Base-by-base conservation (phyloP, 2,888 invertebrate genomes). In the Pteria penguin region DNA sequence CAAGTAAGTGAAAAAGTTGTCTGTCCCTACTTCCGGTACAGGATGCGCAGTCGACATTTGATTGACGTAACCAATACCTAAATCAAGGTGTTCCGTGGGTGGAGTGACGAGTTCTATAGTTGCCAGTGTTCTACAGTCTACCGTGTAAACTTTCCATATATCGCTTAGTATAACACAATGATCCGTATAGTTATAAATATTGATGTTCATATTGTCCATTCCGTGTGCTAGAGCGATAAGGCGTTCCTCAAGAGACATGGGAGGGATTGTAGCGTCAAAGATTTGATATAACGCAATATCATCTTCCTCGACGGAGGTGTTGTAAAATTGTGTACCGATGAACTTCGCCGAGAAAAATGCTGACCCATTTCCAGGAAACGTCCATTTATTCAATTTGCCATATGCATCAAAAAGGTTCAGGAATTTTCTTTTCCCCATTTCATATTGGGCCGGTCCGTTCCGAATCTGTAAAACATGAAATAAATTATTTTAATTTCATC, bases 21-120 rank as follows among this genome's bases (percentile, higher is more conserved):
- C 62, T 1, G 85, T 87, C 5, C 86, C 85, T 8, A 78, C 69
- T 71, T 89, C 89, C 24, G 83, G 84, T n/a, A 90, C 77, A 11
- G 90, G 89, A 72, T 90, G 90, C 4, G 89, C 82, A 18, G 89
- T 83, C 1, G 89, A 87, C 52, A 89, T 76, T 0, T 85, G 55
- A 26, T 86, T 82, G 5, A 86, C 58, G 45, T 82, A 80, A 1
- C 60, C 29, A 1, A 69, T 4, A 2, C 63, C 26, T 1, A 62
- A n/a, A 2, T 31, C 26, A 14, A 27, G 68, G 4, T 58, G 63
- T 29, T 72, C 75, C 11, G 76, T 68, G 18, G 52, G 29, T 14
- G 81, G 72, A 22, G 71, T 75, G 26, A 69, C 68, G 1, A 71
- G 45, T 58, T 68, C 36, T 1, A 70, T 52, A 4, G 74, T 76